Percentiles rank a stretch among this genome's conserved stretches.
phyloP scores from a whole-genome alignment of 2,113 vertebrate genomes.

The Pelusios castaneus region DNA sequence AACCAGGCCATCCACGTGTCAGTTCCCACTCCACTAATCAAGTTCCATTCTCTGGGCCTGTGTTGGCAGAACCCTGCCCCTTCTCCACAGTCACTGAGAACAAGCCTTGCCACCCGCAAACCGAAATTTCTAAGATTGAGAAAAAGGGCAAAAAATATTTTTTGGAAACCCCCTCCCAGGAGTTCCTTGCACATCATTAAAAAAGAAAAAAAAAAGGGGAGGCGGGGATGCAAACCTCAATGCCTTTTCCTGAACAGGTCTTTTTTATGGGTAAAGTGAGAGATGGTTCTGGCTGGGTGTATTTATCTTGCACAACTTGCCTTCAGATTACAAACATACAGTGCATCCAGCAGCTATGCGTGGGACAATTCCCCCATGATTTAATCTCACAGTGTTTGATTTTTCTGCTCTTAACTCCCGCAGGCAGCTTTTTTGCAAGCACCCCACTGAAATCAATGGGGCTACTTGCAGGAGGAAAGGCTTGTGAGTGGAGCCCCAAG shows the following conservation, averaged over 20 bases:
- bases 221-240: rapidly evolving
- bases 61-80: not conserved
- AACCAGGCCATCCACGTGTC: not conserved
- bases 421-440: not conserved
- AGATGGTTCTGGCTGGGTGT: not conserved
- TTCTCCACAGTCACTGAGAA: not conserved
- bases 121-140: not conserved
- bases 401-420: not conserved
- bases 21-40: not conserved
- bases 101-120: not conserved
- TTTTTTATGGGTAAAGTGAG: rapidly evolving
- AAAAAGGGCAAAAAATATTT: not conserved
- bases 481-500: rapidly evolving
- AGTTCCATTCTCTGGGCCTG: not conserved
- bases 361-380: too few relatives aligned
- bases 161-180: not conserved
- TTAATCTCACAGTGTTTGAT: not conserved
- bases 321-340: not conserved
- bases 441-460: rapidly evolving
- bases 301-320: conserved; percentile 20
- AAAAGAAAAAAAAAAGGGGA: rapidly evolving
- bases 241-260: conserved; percentile 30
- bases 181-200: not conserved
- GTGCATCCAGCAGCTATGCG: not conserved
- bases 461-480: rapidly evolving